Conservation (phyloP, 23 tunicate species). For the Botrylloides violaceus region DNA sequence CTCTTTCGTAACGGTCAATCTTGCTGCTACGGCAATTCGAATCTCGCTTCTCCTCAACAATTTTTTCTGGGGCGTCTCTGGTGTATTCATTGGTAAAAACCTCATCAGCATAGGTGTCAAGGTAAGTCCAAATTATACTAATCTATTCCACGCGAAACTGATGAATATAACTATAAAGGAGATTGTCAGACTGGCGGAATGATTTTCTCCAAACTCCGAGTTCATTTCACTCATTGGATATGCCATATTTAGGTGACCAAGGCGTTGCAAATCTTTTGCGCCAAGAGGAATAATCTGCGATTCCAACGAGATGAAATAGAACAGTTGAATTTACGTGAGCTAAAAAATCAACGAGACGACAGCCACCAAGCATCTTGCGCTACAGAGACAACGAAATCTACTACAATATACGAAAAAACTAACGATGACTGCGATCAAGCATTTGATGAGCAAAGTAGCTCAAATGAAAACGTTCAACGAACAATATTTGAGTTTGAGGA, state of each 20-base stretch:
- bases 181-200: too few species aligned
- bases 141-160: too few species aligned
- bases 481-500: too few species aligned
- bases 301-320: constrained; percentile 8
- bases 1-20: constrained; percentile 49
- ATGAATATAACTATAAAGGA: too few species aligned
- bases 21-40: constrained; percentile 47
- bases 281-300: constrained; percentile 13
- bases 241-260: constrained; percentile 36
- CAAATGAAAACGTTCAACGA: too few species aligned
- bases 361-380: too few species aligned
- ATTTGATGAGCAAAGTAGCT: too few species aligned
- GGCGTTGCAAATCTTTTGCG: constrained; percentile 30
- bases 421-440: too few species aligned
- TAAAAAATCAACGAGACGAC: neutral
- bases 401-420: too few species aligned
- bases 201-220: too few species aligned
- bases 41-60: constrained; percentile 32
- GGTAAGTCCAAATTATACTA: constrained; percentile 21
- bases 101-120: constrained; percentile 64
- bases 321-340: neutral
- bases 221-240: too few species aligned
- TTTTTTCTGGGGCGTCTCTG: constrained; percentile 30
- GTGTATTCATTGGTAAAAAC: constrained; percentile 66
- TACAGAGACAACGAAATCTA: too few species aligned